Evolutionary conservation across 2,797 vertebrate species (phyloP).

Genomic region (Catostomus latipinnis): DNA sequence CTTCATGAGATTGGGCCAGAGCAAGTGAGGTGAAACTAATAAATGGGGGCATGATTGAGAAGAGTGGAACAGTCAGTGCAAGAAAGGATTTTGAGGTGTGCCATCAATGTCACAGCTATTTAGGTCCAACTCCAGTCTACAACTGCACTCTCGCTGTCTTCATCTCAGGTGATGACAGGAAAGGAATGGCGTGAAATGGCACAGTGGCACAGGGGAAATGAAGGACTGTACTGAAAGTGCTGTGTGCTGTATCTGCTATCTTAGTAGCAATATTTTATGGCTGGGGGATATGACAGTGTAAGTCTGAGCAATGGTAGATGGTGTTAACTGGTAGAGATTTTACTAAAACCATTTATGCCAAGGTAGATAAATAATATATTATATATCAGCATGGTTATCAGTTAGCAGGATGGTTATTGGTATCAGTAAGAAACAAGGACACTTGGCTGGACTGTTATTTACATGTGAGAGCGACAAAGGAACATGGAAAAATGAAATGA

Average conservation of each 20-base stretch:
- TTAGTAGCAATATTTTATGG: neutral
- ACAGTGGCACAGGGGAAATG: conserved; percentile 8
- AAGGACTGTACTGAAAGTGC: neutral
- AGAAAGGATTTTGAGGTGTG: conserved; percentile 20
- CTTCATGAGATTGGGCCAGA: conserved; percentile 45
- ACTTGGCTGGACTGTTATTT: too few relatives aligned
- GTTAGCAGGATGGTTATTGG: too few relatives aligned
- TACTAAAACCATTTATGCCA: too few relatives aligned
- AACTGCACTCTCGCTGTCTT: conserved; percentile 39
- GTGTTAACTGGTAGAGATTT: too few relatives aligned
- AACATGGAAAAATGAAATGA: too few relatives aligned
- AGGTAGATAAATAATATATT: too few relatives aligned
- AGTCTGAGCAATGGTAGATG: too few relatives aligned
- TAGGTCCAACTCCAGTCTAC: conserved; percentile 32
- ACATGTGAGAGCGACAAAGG: too few relatives aligned
- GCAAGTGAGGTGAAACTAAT: conserved; percentile 45
- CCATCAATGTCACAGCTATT: conserved; percentile 47
- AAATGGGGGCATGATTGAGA: conserved; percentile 18
- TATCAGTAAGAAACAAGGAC: too few relatives aligned
- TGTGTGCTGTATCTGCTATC: conserved; percentile 8
- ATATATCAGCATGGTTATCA: too few relatives aligned
- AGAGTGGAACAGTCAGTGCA: conserved; percentile 15
- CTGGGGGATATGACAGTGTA: too few relatives aligned
- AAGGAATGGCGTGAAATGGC: conserved; percentile 43
- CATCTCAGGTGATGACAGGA: conserved; percentile 39